Evolutionary conservation across 2,888 invertebrate genomes (phyloP), one percentile per base, ranked within the genome.

Genomic region (Pecten maximus): DNA sequence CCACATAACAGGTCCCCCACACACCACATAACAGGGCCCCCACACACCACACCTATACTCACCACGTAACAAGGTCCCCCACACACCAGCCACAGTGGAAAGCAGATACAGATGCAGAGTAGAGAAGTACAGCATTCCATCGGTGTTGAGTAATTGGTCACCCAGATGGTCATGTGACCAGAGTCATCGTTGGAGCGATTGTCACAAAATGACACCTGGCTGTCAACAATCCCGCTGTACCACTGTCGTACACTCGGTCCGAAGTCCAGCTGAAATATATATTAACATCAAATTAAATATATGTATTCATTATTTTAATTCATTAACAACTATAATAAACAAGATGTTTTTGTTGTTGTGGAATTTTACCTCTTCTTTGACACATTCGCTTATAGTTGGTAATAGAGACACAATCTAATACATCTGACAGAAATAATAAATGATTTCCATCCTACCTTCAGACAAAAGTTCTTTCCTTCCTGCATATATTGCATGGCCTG

Each of bases 11-110:
- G n/a, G n/a, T n/a, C n/a, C n/a, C n/a, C n/a, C n/a, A n/a, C n/a
- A n/a, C n/a, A n/a, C n/a, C n/a, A n/a, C n/a, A n/a, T n/a, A n/a
- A n/a, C n/a, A n/a, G n/a, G n/a, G n/a, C n/a, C n/a, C n/a, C n/a
- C n/a, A n/a, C n/a, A n/a, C 44, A 44, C 44, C 8, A 44, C 12
- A 12, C 44, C 12, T 44, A 2, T 10, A 92, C 91, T 91, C 87
- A 92, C 91, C 87, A 74, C 87, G 40, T 89, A 92, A 39, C 90
- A 92, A 15, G 91, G 91, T 87, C 91, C 91, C 2, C 91, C 91
- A 86, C 54, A 91, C 28, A 92, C 40, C 23, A 92, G 88, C 91
- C 91, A 92, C 50, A 92, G 90, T 3, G 91, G 91, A 40, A 92
- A 92, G 88, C 91, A 92, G 35, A 89, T 50, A 40, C 89, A 54